Evolutionary conservation across 2,113 vertebrate species (phyloP).

Genomic region (Centrocercus urophasianus): DNA sequence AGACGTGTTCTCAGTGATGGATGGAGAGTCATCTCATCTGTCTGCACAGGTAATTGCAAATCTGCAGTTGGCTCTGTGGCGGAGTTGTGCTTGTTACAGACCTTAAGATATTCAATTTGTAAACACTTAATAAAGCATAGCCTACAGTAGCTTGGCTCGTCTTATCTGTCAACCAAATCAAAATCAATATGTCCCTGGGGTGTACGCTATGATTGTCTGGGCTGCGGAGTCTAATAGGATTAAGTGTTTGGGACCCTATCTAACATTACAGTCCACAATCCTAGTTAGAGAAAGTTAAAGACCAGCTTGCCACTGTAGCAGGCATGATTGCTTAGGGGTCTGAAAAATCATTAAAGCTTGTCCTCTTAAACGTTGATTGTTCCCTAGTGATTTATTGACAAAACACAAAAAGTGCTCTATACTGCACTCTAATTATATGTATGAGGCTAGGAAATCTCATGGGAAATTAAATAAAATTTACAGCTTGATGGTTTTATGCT

Average conservation of each 20-base stretch:
- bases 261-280: slow-evolving; percentile 81
- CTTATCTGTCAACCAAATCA: slow-evolving; percentile 78
- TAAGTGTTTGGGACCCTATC: slow-evolving; percentile 81
- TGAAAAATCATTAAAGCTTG: slow-evolving; percentile 94
- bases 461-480: slow-evolving; percentile 99
- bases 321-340: slow-evolving; percentile 87
- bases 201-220: slow-evolving; percentile 78
- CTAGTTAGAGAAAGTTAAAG: slow-evolving; percentile 95
- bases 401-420: slow-evolving; percentile 94
- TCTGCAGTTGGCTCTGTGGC: slow-evolving; percentile 20
- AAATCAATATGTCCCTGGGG: slow-evolving; percentile 79
- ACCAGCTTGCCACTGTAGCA: slow-evolving; percentile 86
- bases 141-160: slow-evolving; percentile 73
- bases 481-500: slow-evolving; percentile 92
- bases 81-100: slow-evolving; percentile 51
- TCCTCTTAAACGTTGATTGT: slow-evolving; percentile 96
- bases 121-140: slow-evolving; percentile 82
- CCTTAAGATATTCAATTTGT: slow-evolving; percentile 82
- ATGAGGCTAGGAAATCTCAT: slow-evolving; percentile 92
- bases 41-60: slow-evolving; percentile 65
- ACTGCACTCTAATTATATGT: slow-evolving; percentile 98
- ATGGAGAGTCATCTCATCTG: slow-evolving; percentile 37
- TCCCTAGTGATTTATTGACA: slow-evolving; percentile 96
- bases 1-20: slow-evolving; percentile 13
- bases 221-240: slow-evolving; percentile 80